Base-by-base conservation (phyloP, 2,888 invertebrate genomes). In the Cantharis rustica region DNA sequence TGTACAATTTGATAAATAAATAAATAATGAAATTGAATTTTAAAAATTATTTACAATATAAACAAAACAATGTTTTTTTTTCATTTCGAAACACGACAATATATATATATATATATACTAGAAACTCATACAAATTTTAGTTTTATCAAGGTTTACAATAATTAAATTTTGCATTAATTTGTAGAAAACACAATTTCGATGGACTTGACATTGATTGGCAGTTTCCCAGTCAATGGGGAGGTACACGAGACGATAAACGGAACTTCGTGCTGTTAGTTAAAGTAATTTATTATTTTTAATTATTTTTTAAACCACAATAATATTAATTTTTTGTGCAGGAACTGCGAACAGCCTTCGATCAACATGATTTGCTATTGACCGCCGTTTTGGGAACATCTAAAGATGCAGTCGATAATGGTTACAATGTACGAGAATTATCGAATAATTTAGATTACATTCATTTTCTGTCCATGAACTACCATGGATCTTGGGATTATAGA, bases 381-480 rank as follows among this genome's bases (percentile, higher is more conserved):
- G 95, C 96, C 0, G 96, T 96, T 0, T 90, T 97, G 62, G 95
- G 95, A 1, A 95, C 95, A 0, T 93, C 94, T 0, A 93, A 93
- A 84, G 89, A 90, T 26, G 94, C 93, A 0, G 95, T 96, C 84
- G 93, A 95, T 78, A 88, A 90, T 0, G 95, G 94, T 0, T 97
- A 97, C 84, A 93, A 96, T 85, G 90, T 97, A 13, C 89, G 91
- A 7, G 91, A 92, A 79, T 89, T 97, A 13, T 91, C 93, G n/a
- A 87, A 91, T 0, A 92, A 93, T 84, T 86, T 94, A 63, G 93
- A 95, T 86, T 92, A 91, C 74, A 90, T 96, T 47, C 95, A 96
- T 82, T 27, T 27, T 27, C 0, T 27, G 26, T 10, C 26, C 26
- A 91, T 96, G 86, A 96, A 96, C 96, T 94, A 96, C 86, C 95